Percentiles rank a stretch among this genome's conserved stretches.
Conservation (phyloP, 2,888 invertebrate species). For the Dicyrtoma fusca region DNA sequence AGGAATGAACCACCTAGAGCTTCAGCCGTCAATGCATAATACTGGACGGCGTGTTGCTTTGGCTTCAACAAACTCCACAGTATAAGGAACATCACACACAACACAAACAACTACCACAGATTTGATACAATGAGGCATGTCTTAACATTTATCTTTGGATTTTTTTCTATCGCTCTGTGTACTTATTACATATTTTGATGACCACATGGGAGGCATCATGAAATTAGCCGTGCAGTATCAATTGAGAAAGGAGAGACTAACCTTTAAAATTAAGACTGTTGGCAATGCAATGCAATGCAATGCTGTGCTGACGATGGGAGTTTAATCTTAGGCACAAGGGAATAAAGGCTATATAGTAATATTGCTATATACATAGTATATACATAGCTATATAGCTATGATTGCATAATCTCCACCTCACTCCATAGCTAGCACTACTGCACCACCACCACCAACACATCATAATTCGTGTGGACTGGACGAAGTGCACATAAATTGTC, state of each 20-base stretch:
- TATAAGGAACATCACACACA: too few species aligned
- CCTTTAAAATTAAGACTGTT: constrained; percentile 31
- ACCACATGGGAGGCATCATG: constrained; percentile 21
- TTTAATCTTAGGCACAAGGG: constrained; percentile 1
- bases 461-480: not conserved
- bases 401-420: too few species aligned
- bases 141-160: too few species aligned
- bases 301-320: too few species aligned
- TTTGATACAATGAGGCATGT: too few species aligned
- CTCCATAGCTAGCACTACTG: too few species aligned
- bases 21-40: not conserved
- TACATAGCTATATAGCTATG: too few species aligned
- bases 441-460: not conserved
- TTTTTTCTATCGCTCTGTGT: too few species aligned
- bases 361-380: too few species aligned
- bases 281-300: constrained; percentile 9
- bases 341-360: too few species aligned
- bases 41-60: not conserved
- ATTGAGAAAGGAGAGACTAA: constrained; percentile 4
- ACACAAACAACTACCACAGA: not conserved
- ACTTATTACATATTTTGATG: constrained; percentile 11
- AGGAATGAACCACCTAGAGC: too few species aligned
- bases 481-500: constrained; percentile 28
- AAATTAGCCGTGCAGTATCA: constrained; percentile 17
- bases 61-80: too few species aligned